Evolutionary conservation across 2,113 vertebrate species (phyloP), one percentile per base, ranked within the genome.

Genomic region (Indicator indicator): DNA sequence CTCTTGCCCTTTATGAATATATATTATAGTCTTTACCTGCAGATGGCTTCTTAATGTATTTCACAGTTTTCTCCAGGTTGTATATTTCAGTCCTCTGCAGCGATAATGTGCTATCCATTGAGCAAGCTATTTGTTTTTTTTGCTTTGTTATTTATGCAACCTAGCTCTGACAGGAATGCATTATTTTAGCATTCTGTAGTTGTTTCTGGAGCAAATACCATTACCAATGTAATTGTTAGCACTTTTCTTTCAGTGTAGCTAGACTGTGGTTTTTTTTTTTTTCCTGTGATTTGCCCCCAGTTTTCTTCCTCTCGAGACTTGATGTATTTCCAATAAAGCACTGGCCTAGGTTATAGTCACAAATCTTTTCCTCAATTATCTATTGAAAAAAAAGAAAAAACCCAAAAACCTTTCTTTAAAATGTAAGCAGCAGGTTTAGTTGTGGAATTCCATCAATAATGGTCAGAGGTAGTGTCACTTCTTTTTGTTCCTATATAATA

Each of bases 181-280:
- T 89, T 77, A 52, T 80, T 90, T 94, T 71, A 93, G 7, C 28
- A 52, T 90, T 93, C 90, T 33, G 77, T 9, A 26, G 18, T 20
- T 83, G 21, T 52, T 88, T 94, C 85, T 95, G 85, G 56, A 90
- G 67, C 6, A 91, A 96, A 85, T 83, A 33, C 21, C 42, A 88
- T 76, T 90, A 94, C 18, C 13, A 64, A 32, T 0, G 3, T 32
- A 67, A 73, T 32, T 63, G 8, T 76, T 94, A 59, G 17, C n/a
- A 55, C 36, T 94, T 95, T 83, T 72, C 38, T 78, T 90, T 75
- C 77, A 84, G 3, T 19, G 11, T 36, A 84, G 19, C 11, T 59
- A 44, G 11, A 21, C 38, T 62, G 5, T 0, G 46, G 18, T 13
- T 24, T 52, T 52, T 23, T 50, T 3, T 24, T 79, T 32, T 84